phyloP scores from a whole-genome alignment of 2,797 vertebrate genomes.

The Acrossocheilus wenchowensis region DNA sequence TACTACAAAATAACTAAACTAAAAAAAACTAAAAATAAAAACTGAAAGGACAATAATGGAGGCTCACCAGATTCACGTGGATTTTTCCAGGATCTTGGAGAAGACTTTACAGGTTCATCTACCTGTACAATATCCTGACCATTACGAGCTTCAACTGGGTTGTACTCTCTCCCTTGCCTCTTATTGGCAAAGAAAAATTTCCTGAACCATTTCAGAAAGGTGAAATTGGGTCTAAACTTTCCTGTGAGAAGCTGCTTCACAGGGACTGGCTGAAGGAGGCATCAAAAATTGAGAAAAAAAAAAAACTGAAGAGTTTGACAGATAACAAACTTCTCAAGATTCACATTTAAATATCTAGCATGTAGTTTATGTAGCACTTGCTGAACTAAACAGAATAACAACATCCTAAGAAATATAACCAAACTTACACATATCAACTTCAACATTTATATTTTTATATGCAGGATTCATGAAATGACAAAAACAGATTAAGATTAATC shows the following conservation, averaged over 20 bases:
- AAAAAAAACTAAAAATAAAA: background rate
- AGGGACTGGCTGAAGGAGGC: conserved; percentile 71
- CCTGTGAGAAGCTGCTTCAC: conserved; percentile 71
- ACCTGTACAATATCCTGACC: conserved; percentile 61
- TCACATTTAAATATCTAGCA: background rate
- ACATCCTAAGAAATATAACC: background rate
- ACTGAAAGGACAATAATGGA: background rate
- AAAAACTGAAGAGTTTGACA: background rate
- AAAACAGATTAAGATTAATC: background rate
- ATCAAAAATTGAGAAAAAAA: background rate
- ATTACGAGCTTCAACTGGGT: conserved; percentile 68
- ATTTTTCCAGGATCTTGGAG: conserved; percentile 32
- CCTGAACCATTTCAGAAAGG: conserved; percentile 78
- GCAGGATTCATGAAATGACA: background rate
- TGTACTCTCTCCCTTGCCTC: conserved; percentile 51
- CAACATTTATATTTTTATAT: background rate
- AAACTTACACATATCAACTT: background rate
- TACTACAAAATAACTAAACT: background rate
- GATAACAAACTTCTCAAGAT: background rate
- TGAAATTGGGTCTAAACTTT: conserved; percentile 68
- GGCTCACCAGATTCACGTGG: conserved; percentile 49
- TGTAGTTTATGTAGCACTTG: background rate
- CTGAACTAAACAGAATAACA: background rate
- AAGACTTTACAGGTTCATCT: background rate
- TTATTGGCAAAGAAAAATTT: conserved; percentile 68